Conservation (phyloP, 2,888 invertebrate species). For the Drosophila subquinaria region DNA sequence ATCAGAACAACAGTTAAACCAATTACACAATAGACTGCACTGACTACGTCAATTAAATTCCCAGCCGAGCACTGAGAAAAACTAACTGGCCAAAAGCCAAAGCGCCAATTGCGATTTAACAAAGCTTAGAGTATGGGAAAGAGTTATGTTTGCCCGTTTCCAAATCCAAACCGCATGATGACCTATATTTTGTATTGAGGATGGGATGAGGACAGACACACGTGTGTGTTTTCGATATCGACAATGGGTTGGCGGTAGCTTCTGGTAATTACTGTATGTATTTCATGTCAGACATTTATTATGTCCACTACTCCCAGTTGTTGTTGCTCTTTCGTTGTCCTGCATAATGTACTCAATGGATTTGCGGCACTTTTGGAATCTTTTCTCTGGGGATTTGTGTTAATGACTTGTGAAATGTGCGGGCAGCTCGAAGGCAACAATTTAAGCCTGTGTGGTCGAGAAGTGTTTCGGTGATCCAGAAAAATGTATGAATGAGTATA, state of each 20-base stretch:
- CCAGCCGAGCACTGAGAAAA: constrained; percentile 14
- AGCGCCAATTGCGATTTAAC: constrained; percentile 59
- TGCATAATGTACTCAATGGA: constrained; percentile 52
- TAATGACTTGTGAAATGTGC: constrained; percentile 74
- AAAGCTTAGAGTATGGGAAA: constrained; percentile 13
- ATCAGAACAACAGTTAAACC: constrained; percentile 50
- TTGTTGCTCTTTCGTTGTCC: constrained; percentile 29
- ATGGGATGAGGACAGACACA: constrained; percentile 18
- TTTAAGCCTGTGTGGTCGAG: constrained; percentile 49
- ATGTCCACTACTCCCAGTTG: constrained; percentile 16
- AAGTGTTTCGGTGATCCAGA: constrained; percentile 35
- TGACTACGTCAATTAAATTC: constrained; percentile 60
- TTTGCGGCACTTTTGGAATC: constrained; percentile 33
- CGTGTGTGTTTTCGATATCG: constrained; percentile 48
- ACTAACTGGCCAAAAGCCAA: constrained; percentile 46
- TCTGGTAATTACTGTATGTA: constrained; percentile 57
- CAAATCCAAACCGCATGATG: constrained; percentile 50
- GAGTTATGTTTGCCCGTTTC: constrained; percentile 1
- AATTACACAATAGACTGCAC: constrained; percentile 52
- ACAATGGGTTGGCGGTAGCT: constrained; percentile 32
- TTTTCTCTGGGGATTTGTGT: constrained; percentile 58
- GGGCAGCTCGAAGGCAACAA: constrained; percentile 46
- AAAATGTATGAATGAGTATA: constrained; percentile 29
- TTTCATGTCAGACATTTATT: constrained; percentile 22
- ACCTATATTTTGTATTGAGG: constrained; percentile 38